Conservation (phyloP, 2,797 vertebrate species). For the Alexandromys oeconomus region DNA sequence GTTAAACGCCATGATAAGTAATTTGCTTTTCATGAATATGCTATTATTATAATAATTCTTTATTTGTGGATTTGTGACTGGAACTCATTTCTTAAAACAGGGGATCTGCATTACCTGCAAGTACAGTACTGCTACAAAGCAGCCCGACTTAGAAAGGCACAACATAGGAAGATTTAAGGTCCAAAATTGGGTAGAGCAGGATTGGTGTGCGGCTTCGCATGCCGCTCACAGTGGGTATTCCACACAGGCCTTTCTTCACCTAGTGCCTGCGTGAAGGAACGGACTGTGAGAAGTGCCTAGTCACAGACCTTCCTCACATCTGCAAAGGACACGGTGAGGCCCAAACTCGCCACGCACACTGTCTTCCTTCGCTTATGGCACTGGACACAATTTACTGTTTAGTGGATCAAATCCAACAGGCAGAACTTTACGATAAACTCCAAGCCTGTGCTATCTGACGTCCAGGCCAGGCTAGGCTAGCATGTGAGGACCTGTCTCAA, state of each 20-base stretch:
- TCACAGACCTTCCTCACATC: background rate
- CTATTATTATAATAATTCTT: slow-evolving; percentile 88
- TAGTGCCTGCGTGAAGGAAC: background rate
- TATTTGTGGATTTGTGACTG: slow-evolving; percentile 85
- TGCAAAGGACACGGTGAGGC: background rate
- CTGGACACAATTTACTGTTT: background rate
- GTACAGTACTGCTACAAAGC: slow-evolving; percentile 67
- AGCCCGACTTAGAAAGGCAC: slow-evolving; percentile 73
- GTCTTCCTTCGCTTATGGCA: slow-evolving; percentile 2
- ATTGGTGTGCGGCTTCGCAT: background rate
- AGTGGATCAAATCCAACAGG: slow-evolving; percentile 26
- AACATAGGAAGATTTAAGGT: slow-evolving; percentile 65
- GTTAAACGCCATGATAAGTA: slow-evolving; percentile 85
- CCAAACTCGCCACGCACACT: background rate
- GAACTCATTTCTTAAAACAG: slow-evolving; percentile 84
- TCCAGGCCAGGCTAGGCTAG: background rate
- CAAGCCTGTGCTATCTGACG: background rate
- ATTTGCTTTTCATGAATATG: slow-evolving; percentile 89
- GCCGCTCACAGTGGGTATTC: background rate
- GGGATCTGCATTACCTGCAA: slow-evolving; percentile 74
- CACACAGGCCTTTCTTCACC: slow-evolving; percentile 9
- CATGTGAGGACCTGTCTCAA: background rate
- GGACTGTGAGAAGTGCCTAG: background rate
- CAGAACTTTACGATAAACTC: background rate
- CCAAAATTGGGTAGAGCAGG: slow-evolving; percentile 14